phyloP scores from a whole-genome alignment of 2,888 invertebrate species.

The Monopis laevigella region DNA sequence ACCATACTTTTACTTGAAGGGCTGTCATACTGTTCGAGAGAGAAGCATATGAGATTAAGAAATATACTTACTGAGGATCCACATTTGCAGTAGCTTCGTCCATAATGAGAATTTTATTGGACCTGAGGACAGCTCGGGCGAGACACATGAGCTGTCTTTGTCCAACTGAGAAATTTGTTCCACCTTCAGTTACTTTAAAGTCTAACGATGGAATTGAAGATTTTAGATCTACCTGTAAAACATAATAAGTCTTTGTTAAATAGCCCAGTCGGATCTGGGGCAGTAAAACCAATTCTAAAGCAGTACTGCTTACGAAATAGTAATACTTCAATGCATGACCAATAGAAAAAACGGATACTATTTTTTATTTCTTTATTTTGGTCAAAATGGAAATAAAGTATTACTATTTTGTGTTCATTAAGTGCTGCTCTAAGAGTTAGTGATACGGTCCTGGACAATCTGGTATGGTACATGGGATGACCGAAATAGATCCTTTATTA shows the following conservation, averaged over 20 bases:
- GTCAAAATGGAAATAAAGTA: neutral
- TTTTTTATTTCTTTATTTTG: neutral
- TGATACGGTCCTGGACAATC: too few species aligned
- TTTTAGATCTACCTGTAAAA: constrained; percentile 79
- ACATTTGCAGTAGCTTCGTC: constrained; percentile 96
- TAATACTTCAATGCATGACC: neutral
- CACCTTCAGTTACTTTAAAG: constrained; percentile 77
- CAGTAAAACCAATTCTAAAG: neutral
- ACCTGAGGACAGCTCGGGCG: constrained; percentile 85
- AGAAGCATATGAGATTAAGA: too few species aligned
- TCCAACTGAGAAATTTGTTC: constrained; percentile 87
- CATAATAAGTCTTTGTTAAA: too few species aligned
- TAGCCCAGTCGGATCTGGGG: constrained; percentile 5
- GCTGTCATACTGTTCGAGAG: too few species aligned
- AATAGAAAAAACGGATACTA: constrained; percentile 18
- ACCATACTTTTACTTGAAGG: too few species aligned
- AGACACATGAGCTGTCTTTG: constrained; percentile 91
- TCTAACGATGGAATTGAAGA: constrained; percentile 72
- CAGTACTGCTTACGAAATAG: constrained; percentile 16
- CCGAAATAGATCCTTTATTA: too few species aligned
- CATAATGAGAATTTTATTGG: constrained; percentile 85
- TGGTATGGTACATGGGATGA: too few species aligned
- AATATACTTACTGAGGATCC: constrained; percentile 79
- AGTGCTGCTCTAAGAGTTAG: too few species aligned
- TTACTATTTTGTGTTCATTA: neutral